Evolutionary conservation across 2,113 vertebrate genomes (phyloP).

Genomic region (Neotragus pygmaeus): DNA sequence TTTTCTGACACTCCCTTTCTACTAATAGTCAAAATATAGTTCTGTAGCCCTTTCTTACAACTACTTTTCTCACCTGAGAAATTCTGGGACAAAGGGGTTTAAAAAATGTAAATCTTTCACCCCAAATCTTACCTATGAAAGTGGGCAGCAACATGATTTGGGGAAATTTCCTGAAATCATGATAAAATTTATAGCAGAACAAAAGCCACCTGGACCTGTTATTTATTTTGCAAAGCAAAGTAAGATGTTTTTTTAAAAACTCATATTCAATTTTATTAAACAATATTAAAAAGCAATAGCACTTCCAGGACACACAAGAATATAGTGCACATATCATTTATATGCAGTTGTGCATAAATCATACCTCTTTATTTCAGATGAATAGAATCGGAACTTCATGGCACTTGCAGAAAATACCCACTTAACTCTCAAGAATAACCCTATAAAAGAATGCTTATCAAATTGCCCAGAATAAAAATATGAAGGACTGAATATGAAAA

Average conservation of each 20-base stretch:
- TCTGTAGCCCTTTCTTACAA: neutral
- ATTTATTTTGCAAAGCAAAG: conserved; percentile 63
- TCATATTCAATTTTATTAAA: conserved; percentile 65
- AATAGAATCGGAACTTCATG: conserved; percentile 57
- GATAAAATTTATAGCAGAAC: conserved; percentile 53
- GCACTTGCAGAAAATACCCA: conserved; percentile 58
- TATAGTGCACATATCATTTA: conserved; percentile 58
- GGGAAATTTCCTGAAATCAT: conserved; percentile 3
- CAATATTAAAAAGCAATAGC: conserved; percentile 63
- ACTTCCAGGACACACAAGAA: conserved; percentile 40
- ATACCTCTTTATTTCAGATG: conserved; percentile 37
- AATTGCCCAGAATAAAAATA: conserved; percentile 44
- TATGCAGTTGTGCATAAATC: conserved; percentile 60
- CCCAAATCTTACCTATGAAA: neutral
- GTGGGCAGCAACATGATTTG: neutral
- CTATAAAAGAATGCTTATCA: conserved; percentile 57
- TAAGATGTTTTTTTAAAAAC: neutral
- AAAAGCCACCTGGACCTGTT: conserved; percentile 36
- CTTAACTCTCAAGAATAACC: conserved; percentile 59
- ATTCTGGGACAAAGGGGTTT: neutral
- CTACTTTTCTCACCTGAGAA: conserved; percentile 35
- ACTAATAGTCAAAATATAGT: neutral
- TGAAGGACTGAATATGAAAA: conserved; percentile 13
- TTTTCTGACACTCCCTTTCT: conserved; percentile 43
- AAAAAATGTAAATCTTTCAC: neutral